These are phyloP conservation scores for Drosophila dives DNA, from an alignment of 2,888 invertebrate genomes.

Conservation along the genomic window DNA sequence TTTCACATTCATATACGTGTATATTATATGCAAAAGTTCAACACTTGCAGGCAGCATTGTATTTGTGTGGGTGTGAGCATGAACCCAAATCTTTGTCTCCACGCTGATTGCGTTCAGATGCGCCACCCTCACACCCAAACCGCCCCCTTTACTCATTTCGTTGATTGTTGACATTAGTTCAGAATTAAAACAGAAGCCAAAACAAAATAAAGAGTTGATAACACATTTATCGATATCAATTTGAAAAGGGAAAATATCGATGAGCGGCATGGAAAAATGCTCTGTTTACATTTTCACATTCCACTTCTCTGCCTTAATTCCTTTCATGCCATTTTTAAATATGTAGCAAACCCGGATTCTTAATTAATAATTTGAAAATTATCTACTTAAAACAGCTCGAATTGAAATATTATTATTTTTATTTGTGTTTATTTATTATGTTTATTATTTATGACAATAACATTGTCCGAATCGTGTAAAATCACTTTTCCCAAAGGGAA, in stretches of 20 bases:
- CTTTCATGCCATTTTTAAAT: neutral
- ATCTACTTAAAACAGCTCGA: neutral
- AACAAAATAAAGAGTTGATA: neutral
- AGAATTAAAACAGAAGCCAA: constrained; percentile 5
- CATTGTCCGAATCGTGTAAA: neutral
- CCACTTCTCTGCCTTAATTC: neutral
- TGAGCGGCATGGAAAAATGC: neutral
- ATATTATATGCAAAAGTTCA: constrained; percentile 29
- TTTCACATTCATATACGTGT: constrained; percentile 22
- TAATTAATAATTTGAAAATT: neutral
- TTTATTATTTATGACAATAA: too few relatives aligned
- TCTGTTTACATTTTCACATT: constrained; percentile 4
- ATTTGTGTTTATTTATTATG: neutral
- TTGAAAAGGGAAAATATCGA: constrained; percentile 21
- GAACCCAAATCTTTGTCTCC: constrained; percentile 30
- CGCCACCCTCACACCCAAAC: neutral
- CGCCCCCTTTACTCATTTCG: neutral
- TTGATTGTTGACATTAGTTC: constrained; percentile 10
- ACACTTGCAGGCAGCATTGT: constrained; percentile 8
- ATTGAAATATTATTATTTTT: neutral
- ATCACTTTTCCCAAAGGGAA: neutral
- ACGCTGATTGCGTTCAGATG: constrained; percentile 12
- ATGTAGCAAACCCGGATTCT: neutral
- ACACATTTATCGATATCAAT: constrained; percentile 20
- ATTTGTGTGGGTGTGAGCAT: constrained; percentile 17